Evolutionary conservation across 2,113 vertebrate genomes (phyloP).

Genomic region (Terrapene triunguis): DNA sequence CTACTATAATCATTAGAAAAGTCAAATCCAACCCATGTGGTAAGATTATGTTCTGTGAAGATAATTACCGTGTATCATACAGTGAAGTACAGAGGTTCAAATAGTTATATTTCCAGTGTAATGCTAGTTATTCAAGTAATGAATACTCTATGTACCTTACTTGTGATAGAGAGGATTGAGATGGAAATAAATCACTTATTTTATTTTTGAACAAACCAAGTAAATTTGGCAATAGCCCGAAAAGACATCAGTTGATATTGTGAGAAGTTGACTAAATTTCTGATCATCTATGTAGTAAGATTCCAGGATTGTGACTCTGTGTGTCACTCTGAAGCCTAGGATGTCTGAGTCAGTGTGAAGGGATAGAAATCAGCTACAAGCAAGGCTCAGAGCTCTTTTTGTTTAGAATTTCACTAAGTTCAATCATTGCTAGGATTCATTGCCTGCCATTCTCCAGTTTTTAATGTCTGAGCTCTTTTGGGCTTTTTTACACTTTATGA

Average conservation of each 20-base stretch:
- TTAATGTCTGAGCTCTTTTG: not conserved
- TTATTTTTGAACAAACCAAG: not conserved
- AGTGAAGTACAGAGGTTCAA: not conserved
- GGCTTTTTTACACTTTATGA: not conserved
- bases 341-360: not conserved
- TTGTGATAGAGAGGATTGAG: not conserved
- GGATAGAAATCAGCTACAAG: not conserved
- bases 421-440: not conserved
- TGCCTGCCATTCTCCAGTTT: not conserved
- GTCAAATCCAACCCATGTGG: not conserved
- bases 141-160: not conserved
- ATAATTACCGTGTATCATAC: not conserved
- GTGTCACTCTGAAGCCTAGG: not conserved
- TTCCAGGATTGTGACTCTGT: not conserved
- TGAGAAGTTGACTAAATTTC: constrained; percentile 33
- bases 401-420: not conserved
- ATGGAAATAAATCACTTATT: not conserved
- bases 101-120: accelerated
- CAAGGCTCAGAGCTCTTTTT: not conserved
- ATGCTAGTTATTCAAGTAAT: not conserved
- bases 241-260: not conserved
- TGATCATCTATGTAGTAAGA: not conserved
- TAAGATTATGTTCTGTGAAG: constrained; percentile 5
- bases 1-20: not conserved
- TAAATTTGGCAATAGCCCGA: constrained; percentile 24